Percentiles rank a stretch among this genome's conserved stretches.
Conservation (phyloP, 1,140 invertebrate species). For the Arctopsyche grandis region DNA sequence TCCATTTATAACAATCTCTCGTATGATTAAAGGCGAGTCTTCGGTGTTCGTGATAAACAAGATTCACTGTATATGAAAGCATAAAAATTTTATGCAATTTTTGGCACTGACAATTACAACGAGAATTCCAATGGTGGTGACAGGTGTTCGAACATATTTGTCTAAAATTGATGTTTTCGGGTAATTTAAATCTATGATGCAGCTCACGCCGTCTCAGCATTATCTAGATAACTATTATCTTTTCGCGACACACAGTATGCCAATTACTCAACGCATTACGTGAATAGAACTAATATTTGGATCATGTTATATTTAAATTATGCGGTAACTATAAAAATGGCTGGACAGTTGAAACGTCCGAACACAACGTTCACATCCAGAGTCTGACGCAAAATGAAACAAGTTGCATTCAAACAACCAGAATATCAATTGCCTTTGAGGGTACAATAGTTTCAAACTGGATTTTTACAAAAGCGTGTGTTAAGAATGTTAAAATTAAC, state of each 20-base stretch:
- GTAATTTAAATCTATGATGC: constrained; percentile 59
- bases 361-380: neutral
- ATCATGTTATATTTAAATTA: too few species aligned
- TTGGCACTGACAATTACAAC: constrained; percentile 62
- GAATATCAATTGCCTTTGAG: too few species aligned
- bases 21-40: too few species aligned
- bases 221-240: constrained; percentile 2
- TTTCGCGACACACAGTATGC: too few species aligned
- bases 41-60: too few species aligned
- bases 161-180: constrained; percentile 57
- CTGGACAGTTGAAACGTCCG: too few species aligned
- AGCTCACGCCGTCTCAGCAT: constrained; percentile 51
- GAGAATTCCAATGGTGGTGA: constrained; percentile 61
- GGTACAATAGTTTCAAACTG: neutral
- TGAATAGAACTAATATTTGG: too few species aligned
- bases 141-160: constrained; percentile 59
- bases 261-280: neutral
- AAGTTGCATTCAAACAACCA: neutral
- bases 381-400: neutral
- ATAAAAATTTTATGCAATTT: constrained; percentile 29
- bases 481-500: neutral
- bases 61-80: neutral
- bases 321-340: too few species aligned
- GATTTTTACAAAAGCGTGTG: neutral
- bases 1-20: too few species aligned